phyloP scores from a whole-genome alignment of 2,113 vertebrate species.

The Atlantisia rogersi region DNA sequence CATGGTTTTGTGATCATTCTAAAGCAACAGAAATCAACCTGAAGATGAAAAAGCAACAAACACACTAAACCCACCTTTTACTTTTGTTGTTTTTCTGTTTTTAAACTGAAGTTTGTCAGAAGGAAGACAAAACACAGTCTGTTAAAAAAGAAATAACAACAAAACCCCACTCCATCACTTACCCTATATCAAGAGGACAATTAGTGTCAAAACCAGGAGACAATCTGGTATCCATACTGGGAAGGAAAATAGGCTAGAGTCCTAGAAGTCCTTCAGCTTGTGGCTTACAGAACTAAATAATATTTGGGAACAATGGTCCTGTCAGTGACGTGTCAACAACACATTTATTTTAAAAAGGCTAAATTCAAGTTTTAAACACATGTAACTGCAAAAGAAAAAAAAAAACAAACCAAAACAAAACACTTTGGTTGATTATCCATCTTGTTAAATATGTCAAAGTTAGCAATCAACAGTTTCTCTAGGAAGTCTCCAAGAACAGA shows the following conservation, averaged over 20 bases:
- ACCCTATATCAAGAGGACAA: conserved; percentile 14
- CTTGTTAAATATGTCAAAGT: conserved; percentile 42
- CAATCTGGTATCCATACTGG: conserved; percentile 11
- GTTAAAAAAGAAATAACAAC: not conserved
- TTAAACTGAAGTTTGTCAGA: not conserved
- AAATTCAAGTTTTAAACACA: conserved; percentile 58
- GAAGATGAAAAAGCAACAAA: not conserved
- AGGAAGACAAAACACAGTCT: not conserved
- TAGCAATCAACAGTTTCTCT: conserved; percentile 48
- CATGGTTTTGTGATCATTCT: not conserved
- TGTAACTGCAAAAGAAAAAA: conserved; percentile 52
- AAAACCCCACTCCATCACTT: not conserved
- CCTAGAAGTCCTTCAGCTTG: conserved; percentile 13
- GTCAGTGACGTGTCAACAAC: not conserved
- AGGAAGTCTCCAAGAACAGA: conserved; percentile 41
- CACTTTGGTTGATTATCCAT: conserved; percentile 57
- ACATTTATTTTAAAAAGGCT: conserved; percentile 58
- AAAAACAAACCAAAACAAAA: not conserved
- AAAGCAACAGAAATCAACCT: not conserved
- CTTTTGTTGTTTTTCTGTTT: not conserved
- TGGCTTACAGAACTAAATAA: conserved; percentile 22
- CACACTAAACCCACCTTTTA: not conserved
- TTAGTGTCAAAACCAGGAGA: conserved; percentile 38
- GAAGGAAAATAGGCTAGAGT: not conserved
- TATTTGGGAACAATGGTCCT: conserved; percentile 38